These are phyloP conservation scores for Eudasyphora cyanicolor DNA, from an alignment of 2,888 invertebrate species.

Conservation along the genomic window DNA sequence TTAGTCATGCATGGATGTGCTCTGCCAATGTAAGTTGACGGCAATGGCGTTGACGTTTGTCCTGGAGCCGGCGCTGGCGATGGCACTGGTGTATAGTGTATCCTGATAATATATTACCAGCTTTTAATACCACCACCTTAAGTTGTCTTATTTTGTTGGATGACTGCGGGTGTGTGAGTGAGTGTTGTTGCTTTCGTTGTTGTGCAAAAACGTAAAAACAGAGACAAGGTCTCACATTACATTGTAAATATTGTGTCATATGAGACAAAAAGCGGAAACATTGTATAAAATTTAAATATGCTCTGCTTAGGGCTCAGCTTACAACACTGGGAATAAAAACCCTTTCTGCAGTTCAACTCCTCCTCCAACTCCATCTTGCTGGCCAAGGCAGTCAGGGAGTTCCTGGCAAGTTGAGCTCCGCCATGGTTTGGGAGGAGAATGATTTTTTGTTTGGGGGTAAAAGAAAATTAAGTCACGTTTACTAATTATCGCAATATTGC, in stretches of 20 bases:
- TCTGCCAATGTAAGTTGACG: conserved; percentile 3
- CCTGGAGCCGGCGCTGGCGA: not conserved
- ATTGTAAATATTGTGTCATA: conserved; percentile 60
- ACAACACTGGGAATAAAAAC: conserved; percentile 10
- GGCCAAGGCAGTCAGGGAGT: not conserved
- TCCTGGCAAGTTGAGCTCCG: not conserved
- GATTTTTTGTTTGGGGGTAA: too few relatives aligned
- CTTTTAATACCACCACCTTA: conserved; percentile 41
- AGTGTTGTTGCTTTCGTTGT: not conserved
- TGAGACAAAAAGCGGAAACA: conserved; percentile 33
- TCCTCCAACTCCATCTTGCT: too few relatives aligned
- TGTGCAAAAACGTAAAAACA: not conserved
- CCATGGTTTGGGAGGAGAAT: not conserved
- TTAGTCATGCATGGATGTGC: conserved; percentile 56
- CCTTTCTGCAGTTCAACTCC: conserved; percentile 29
- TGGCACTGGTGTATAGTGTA: conserved; percentile 18
- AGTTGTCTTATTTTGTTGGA: conserved; percentile 35
- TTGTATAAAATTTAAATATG: conserved; percentile 51
- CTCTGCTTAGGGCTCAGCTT: conserved; percentile 23
- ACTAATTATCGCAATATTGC: conserved; percentile 65
- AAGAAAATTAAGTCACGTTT: conserved; percentile 64
- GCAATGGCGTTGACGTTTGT: not conserved
- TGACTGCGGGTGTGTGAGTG: not conserved
- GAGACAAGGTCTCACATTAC: conserved; percentile 52
- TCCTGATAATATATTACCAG: conserved; percentile 48